phyloP scores from a whole-genome alignment of 2,888 invertebrate genomes.

The Chrysina gloriosa region DNA sequence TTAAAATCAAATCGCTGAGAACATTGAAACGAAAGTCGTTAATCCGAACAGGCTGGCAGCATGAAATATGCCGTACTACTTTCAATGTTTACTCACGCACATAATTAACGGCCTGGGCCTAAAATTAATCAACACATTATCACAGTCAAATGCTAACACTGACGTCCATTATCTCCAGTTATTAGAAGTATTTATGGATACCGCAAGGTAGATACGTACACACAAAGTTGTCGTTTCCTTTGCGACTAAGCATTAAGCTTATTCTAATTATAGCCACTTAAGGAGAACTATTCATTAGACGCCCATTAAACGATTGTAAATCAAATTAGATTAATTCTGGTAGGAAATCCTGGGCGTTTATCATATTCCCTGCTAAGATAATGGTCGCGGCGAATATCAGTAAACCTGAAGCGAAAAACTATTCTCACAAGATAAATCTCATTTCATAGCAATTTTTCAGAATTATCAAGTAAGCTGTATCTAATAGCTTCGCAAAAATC shows the following conservation, averaged over 20 bases:
- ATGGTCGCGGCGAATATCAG: not conserved
- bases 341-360: constrained; percentile 26
- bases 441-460: too few relatives aligned
- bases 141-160: too few relatives aligned
- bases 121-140: too few relatives aligned
- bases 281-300: constrained; percentile 29
- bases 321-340: constrained; percentile 25
- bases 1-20: constrained; percentile 6
- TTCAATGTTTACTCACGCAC: too few relatives aligned
- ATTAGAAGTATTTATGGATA: not conserved
- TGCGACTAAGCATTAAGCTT: not conserved
- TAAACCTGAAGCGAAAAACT: not conserved
- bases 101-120: too few relatives aligned
- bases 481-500: too few relatives aligned
- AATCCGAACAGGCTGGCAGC: too few relatives aligned
- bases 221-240: not conserved
- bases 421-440: too few relatives aligned
- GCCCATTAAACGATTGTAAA: constrained; percentile 24
- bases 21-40: too few relatives aligned
- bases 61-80: too few relatives aligned
- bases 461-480: too few relatives aligned
- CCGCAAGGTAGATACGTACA: not conserved
- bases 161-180: not conserved
- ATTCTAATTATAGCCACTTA: not conserved
- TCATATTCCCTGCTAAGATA: constrained; percentile 1